Percentiles rank a stretch among this genome's conserved stretches.
Evolutionary conservation across 1,140 invertebrate species (phyloP).

Genomic region (Conus betulinus): DNA sequence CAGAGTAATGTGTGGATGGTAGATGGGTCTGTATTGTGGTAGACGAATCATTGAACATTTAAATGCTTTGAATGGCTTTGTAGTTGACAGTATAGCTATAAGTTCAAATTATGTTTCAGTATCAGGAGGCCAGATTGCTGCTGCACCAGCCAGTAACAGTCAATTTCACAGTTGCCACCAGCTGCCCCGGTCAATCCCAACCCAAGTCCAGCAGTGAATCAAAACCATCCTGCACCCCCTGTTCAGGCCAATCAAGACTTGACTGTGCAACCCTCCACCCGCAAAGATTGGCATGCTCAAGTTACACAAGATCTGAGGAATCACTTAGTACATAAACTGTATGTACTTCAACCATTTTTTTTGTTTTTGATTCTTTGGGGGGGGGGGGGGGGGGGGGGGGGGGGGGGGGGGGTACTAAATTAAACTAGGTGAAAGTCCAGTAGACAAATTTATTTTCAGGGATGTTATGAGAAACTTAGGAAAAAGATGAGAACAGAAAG

Average conservation of each 20-base stretch:
- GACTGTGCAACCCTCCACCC: constrained; percentile 45
- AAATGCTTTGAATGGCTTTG: neutral
- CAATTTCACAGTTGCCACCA: constrained; percentile 9
- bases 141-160: neutral
- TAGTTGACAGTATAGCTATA: neutral
- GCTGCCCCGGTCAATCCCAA: neutral
- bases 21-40: no score
- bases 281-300: constrained; percentile 98
- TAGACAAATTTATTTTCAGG: no score
- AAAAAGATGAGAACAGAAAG: no score
- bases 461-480: no score
- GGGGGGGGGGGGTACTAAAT: no score
- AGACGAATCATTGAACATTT: neutral
- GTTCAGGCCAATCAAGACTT: constrained; percentile 33
- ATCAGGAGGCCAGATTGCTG: constrained; percentile 18
- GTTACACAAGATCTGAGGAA: constrained; percentile 98
- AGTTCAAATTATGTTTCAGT: neutral
- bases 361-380: no score
- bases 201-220: constrained; percentile 19
- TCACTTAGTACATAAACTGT: constrained; percentile 99
- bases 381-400: no score
- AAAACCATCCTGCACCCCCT: neutral
- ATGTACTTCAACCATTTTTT: constrained; percentile 74
- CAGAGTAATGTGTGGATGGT: no score
- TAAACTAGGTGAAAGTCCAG: no score